Evolutionary conservation across 2,888 invertebrate species (phyloP), one percentile per base, ranked within the genome.

Genomic region (Rhynchonema sp.): DNA sequence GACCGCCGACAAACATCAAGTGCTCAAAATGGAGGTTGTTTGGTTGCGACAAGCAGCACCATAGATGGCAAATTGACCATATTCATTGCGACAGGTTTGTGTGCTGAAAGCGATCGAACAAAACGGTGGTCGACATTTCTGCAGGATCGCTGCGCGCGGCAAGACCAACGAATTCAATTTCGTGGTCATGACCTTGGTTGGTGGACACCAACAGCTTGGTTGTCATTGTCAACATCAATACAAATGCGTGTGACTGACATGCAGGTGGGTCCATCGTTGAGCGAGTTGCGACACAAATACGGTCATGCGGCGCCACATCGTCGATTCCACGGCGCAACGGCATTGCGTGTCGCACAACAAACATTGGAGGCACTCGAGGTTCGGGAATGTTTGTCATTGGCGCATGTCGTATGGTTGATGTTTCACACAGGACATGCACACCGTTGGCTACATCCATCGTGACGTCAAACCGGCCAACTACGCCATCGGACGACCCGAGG

Each of bases 381-480:
- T n/a, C n/a, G n/a, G n/a, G n/a, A n/a, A n/a, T n/a, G n/a, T n/a
- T n/a, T n/a, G n/a, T n/a, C n/a, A n/a, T n/a, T n/a, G n/a, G n/a
- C n/a, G n/a, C n/a, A n/a, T n/a, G n/a, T n/a, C n/a, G n/a, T n/a
- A n/a, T n/a, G n/a, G n/a, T n/a, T n/a, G n/a, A n/a, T n/a, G n/a
- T n/a, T n/a, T n/a, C n/a, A n/a, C n/a, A n/a, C n/a, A 38, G 38
- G 38, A 38, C 38, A 38, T 38, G 38, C 38, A 38, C 38, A 38
- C 9, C 9, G 13, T 38, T 20, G 38, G 38, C 38, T 38, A 13
- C 38, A 38, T 38, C 38, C 38, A 38, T 20, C 38, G 38, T 20
- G 38, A 38, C 38, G 38, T 38, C 13, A 38, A 38, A 38, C 38
- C 38, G 38, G n/a, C 74, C 74, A 60, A 63, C 70, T 67, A 26